These are phyloP conservation scores for Sebastes matsubarae DNA, from an alignment of 2,797 vertebrate genomes.

Conservation along the genomic window DNA sequence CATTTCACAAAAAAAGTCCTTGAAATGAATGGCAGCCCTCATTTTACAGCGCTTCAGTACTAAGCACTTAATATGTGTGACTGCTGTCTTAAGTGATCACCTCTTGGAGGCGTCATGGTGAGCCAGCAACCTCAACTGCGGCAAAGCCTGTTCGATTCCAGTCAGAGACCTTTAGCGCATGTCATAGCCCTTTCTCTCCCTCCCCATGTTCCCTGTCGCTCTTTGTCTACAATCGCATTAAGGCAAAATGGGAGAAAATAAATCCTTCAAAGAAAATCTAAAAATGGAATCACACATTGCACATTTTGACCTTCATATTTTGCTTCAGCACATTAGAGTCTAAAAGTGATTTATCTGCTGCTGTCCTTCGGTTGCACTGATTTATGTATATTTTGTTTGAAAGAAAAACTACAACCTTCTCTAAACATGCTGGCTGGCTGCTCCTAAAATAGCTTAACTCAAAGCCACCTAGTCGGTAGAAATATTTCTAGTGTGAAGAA, in stretches of 20 bases:
- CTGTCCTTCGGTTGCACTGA: neutral
- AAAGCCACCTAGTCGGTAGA: neutral
- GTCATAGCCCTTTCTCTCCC: neutral
- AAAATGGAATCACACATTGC: neutral
- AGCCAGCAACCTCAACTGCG: constrained; percentile 42
- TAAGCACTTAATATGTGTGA: constrained; percentile 54
- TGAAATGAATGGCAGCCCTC: constrained; percentile 45
- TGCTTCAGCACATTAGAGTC: neutral
- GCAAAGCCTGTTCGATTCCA: constrained; percentile 34
- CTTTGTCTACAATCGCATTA: constrained; percentile 19
- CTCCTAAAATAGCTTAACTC: neutral
- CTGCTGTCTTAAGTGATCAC: constrained; percentile 59
- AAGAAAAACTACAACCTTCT: neutral
- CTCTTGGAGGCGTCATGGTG: constrained; percentile 45
- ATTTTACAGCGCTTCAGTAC: constrained; percentile 29
- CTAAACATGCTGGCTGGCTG: neutral
- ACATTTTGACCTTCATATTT: constrained; percentile 10
- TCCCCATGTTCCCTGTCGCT: neutral
- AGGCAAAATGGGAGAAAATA: constrained; percentile 1
- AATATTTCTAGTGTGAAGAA: neutral
- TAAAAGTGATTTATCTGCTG: neutral
- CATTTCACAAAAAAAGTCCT: constrained; percentile 13
- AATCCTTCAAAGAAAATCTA: neutral
- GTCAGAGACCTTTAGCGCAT: constrained; percentile 44
- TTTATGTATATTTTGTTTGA: neutral